Evolutionary conservation across 2,888 invertebrate species (phyloP).

Genomic region (Brachynemurus nebulosus): DNA sequence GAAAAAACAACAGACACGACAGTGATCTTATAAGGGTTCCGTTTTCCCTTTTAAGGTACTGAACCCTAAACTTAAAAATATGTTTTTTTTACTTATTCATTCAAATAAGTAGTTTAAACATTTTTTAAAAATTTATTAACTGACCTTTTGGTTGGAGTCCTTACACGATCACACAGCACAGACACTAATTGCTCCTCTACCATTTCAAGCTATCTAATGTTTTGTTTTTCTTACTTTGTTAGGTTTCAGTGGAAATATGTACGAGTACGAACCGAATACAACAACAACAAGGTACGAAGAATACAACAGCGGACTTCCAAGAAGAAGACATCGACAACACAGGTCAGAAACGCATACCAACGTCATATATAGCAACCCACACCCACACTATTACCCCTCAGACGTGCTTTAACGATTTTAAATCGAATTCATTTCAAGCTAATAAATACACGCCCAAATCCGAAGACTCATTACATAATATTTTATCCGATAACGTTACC

Average conservation of each 20-base stretch:
- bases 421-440: conserved; percentile 25
- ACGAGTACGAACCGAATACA: conserved; percentile 29
- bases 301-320: conserved; percentile 23
- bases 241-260: conserved; percentile 31
- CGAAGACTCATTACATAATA: conserved; percentile 38
- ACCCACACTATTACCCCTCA: conserved; percentile 30
- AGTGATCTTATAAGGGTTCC: too few relatives aligned
- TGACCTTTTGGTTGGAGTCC: too few relatives aligned
- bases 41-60: too few relatives aligned
- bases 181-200: too few relatives aligned
- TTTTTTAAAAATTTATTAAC: too few relatives aligned
- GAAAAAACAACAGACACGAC: too few relatives aligned
- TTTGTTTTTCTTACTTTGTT: conserved; percentile 8
- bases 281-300: conserved; percentile 11
- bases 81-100: too few relatives aligned
- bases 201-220: too few relatives aligned
- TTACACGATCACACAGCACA: too few relatives aligned
- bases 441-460: conserved; percentile 26
- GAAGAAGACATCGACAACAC: conserved; percentile 33
- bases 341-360: conserved; percentile 23
- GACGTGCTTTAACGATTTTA: conserved; percentile 41
- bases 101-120: too few relatives aligned
- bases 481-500: neutral
- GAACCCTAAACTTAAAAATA: too few relatives aligned
- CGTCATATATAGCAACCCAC: conserved; percentile 23